Base-by-base conservation (phyloP, 2,888 invertebrate genomes). In the Lochmaea crataegi region DNA sequence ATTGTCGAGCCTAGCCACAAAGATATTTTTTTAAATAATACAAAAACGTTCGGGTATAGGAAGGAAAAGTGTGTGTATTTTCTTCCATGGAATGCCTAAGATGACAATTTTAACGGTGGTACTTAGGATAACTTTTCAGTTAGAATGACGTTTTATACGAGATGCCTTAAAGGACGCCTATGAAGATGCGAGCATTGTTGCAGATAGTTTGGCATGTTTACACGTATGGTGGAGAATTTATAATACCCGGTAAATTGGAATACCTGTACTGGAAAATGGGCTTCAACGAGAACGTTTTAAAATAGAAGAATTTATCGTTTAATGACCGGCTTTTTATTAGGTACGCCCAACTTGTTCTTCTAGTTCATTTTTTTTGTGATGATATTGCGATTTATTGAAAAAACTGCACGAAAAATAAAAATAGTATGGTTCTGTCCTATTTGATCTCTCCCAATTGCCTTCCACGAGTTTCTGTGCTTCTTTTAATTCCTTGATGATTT, bases 121-220 rank as follows among this genome's bases (percentile, higher is more conserved):
- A n/a, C n/a, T n/a, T 32, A 5, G 2, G 5, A 48, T 48, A 48
- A 48, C 48, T 48, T 48, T 48, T 1, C 2, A 48, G 14, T 48
- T 45, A 14, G 22, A 57, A 22, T 32, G 26, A 32, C 26, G 26
- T 32, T 32, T 2, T 32, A 32, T 32, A 60, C 32, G 60, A 60
- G 22, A 60, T 60, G 14, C 60, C 41, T 60, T 38, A 60, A 41
- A 60, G 61, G n/a, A 68, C 72, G 68, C 67, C 71, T 63, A 61
- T 72, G 71, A 22, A 22, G 2, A 22, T 74, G 61, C 64, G 70
- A 68, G 78, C 78, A 80, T 80, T 79, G 79, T 81, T 80, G 77
- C 76, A 80, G 79, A 78, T 80, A 76, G 77, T 77, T 77, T 76
- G 75, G 76, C 79, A 74, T 81, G 82, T 82, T 81, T 80, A 80